Conservation (phyloP, 2,113 vertebrate species). For the Cranoglanis bouderius region DNA sequence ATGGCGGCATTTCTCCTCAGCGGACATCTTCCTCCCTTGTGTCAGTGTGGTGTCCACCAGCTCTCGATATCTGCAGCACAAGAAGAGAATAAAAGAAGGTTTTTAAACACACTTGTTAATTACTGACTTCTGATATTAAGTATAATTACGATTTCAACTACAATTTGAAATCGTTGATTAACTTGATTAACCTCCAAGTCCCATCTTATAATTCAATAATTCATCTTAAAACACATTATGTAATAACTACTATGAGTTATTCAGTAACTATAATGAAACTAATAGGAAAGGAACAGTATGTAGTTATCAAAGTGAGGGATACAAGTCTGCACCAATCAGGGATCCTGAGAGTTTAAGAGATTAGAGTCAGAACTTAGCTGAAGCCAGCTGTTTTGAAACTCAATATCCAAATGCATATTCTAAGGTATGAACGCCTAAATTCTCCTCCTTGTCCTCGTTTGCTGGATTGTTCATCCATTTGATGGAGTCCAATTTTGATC, state of each 20-base stretch:
- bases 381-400: not conserved
- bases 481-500: not conserved
- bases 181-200: not conserved
- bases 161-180: not conserved
- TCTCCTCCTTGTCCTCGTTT: too few relatives aligned
- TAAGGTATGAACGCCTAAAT: too few relatives aligned
- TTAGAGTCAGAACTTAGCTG: not conserved
- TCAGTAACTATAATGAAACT: not conserved
- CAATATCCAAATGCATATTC: not conserved
- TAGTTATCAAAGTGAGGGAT: not conserved
- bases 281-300: not conserved
- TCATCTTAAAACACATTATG: not conserved
- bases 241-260: not conserved
- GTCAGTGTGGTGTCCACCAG: conserved; percentile 75
- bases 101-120: not conserved
- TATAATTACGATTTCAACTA: not conserved
- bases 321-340: not conserved
- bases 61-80: conserved; percentile 81
- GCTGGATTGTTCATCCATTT: too few relatives aligned
- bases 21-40: conserved; percentile 75
- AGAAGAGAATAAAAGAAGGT: not conserved
- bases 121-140: not conserved
- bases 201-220: too few relatives aligned
- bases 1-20: conserved; percentile 81
- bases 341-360: not conserved